phyloP scores from a whole-genome alignment of 1,140 invertebrate species.

The Asbolus verrucosus region DNA sequence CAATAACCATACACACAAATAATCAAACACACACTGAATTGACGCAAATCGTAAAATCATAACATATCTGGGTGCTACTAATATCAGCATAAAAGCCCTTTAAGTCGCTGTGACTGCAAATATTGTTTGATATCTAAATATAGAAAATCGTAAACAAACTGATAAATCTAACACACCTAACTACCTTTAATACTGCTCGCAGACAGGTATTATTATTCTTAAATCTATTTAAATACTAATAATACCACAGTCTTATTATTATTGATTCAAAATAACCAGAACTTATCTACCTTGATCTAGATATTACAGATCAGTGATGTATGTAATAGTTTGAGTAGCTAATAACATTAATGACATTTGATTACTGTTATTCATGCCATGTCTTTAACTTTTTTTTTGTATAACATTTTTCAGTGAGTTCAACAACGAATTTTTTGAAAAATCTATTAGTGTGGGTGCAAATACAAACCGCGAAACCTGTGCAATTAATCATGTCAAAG shows the following conservation, averaged over 20 bases:
- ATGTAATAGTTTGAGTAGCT: background rate
- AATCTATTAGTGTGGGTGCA: too few relatives aligned
- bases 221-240: conserved; percentile 27
- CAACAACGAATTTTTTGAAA: too few relatives aligned
- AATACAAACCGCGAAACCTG: too few relatives aligned
- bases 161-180: conserved; percentile 2
- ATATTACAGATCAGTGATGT: conserved; percentile 14
- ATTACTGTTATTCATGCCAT: background rate
- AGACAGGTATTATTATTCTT: background rate
- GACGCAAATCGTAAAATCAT: too few relatives aligned
- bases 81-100: background rate
- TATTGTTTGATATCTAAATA: background rate
- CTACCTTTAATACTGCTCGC: background rate
- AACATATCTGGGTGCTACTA: too few relatives aligned
- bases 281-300: conserved; percentile 28
- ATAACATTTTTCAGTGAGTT: too few relatives aligned
- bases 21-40: too few relatives aligned
- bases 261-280: background rate
- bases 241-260: too few relatives aligned
- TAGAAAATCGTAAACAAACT: conserved; percentile 9
- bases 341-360: background rate
- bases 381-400: too few relatives aligned
- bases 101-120: conserved; percentile 1
- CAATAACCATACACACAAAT: too few relatives aligned
- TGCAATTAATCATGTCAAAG: too few relatives aligned